Evolutionary conservation across 1,140 invertebrate species (phyloP), one percentile per base, ranked within the genome.

Genomic region (Sminthurides bifidus): DNA sequence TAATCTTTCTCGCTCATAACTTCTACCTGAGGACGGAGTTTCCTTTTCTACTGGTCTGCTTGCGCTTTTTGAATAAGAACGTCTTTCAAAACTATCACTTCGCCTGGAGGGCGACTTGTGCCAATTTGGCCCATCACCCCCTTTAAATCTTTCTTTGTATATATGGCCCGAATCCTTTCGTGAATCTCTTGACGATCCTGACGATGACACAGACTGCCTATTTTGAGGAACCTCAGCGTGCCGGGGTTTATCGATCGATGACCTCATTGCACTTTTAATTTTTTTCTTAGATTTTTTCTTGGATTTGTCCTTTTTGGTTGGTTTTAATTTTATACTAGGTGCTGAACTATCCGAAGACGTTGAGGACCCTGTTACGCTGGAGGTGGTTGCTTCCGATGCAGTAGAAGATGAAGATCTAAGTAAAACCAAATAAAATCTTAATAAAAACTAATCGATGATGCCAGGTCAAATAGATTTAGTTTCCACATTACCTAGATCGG

Each of bases 121-220:
- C 43, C 31, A 58, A 26, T 45, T 29, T 44, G 12, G 8, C 10
- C 29, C 21, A 41, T 38, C 8, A 45, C 35, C 17, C 26, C n/a
- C 35, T 14, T 51, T 56, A 24, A 8, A 12, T 19, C 31, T 43
- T 6, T 48, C 44, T 19, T 51, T 43, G 30, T 56, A 49, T 30
- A 24, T 27, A 31, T 56, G 41, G 3, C 26, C 17, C 15, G 46
- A 41, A 24, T 50, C 27, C 10, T 54, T 40, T 17, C 44, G 4
- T 6, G n/a, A 21, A 52, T 51, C 10, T 51, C 27, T 51, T 10
- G 26, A 27, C 12, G 49, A 52, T 5, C 24, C 45, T 21, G 45
- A 54, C 10, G 31, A 45, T n/a, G 41, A 57, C 0, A 55, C 27
- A n/a, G 17, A 31, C 8, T 40, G 21, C 10, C 31, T 43, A 21